phyloP scores from a whole-genome alignment of 2,113 vertebrate species.

The Apus apus region DNA sequence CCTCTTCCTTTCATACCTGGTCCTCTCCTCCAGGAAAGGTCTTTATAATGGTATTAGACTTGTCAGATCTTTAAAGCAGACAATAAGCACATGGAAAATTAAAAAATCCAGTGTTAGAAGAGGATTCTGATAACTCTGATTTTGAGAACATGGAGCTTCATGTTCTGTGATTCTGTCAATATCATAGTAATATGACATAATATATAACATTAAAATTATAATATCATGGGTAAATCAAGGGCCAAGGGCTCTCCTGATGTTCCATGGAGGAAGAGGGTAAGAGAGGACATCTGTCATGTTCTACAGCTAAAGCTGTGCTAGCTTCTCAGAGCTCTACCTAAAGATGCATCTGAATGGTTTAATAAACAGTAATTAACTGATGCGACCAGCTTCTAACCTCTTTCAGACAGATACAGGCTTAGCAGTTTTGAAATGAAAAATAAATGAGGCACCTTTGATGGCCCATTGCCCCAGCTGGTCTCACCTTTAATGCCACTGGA shows the following conservation, averaged over 20 bases:
- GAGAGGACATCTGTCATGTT: accelerated
- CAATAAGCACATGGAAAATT: neutral
- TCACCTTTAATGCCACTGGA: neutral
- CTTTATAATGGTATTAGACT: neutral
- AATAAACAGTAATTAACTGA: neutral
- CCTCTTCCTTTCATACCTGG: neutral
- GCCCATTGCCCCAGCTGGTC: neutral
- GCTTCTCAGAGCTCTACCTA: neutral
- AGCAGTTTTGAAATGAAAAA: neutral
- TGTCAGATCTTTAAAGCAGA: neutral
- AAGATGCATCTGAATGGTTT: neutral
- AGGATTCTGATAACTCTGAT: neutral
- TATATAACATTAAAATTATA: neutral
- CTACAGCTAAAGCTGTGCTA: neutral
- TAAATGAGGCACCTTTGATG: neutral
- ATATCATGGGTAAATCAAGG: neutral
- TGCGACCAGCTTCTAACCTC: neutral
- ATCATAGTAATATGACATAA: no score
- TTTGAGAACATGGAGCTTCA: neutral
- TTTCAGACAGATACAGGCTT: neutral
- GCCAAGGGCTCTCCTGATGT: neutral
- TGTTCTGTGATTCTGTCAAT: no score
- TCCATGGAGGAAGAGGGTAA: neutral
- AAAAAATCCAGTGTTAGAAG: neutral
- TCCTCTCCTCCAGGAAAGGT: neutral